A percentile compares a stretch with the other conserved stretches of the same genome.
phyloP scores from a whole-genome alignment of 2,797 vertebrate genomes.

The Arnoldichthys spilopterus region DNA sequence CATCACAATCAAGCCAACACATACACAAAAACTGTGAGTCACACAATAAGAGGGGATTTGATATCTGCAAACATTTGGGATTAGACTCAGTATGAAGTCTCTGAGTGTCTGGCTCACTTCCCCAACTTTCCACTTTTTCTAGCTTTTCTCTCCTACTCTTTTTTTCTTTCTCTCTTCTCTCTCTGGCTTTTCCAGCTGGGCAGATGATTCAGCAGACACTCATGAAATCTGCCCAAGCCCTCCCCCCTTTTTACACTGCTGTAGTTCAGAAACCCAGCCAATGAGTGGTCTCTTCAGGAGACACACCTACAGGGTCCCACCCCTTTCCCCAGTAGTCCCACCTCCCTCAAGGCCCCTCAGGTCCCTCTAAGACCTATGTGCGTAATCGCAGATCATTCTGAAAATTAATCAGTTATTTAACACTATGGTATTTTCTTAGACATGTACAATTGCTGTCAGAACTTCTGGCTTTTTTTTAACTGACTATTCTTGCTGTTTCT shows the following conservation, averaged over 20 bases:
- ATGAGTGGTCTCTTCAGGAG: conserved; percentile 2
- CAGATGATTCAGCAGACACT: conserved; percentile 41
- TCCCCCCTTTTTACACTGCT: neutral
- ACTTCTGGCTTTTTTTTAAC: neutral
- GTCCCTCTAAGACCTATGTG: neutral
- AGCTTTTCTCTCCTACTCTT: conserved; percentile 2
- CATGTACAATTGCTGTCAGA: neutral
- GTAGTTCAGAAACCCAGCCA: conserved; percentile 4
- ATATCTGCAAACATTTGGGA: neutral
- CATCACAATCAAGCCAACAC: neutral
- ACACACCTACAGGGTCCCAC: conserved; percentile 38
- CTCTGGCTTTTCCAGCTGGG: conserved; percentile 6
- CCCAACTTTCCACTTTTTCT: neutral
- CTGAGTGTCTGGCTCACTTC: neutral
- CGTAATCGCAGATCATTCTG: no score
- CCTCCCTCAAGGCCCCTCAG: neutral
- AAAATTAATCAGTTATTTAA: neutral
- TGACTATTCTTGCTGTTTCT: neutral
- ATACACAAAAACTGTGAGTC: neutral
- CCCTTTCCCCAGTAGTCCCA: neutral
- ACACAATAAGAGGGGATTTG: neutral
- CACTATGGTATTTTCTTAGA: neutral
- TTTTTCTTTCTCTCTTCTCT: neutral
- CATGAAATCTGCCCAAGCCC: neutral
- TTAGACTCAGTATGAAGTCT: conserved; percentile 10